Evolutionary conservation across 1,140 invertebrate species (phyloP).

Genomic region (Macrostomum lignano): DNA sequence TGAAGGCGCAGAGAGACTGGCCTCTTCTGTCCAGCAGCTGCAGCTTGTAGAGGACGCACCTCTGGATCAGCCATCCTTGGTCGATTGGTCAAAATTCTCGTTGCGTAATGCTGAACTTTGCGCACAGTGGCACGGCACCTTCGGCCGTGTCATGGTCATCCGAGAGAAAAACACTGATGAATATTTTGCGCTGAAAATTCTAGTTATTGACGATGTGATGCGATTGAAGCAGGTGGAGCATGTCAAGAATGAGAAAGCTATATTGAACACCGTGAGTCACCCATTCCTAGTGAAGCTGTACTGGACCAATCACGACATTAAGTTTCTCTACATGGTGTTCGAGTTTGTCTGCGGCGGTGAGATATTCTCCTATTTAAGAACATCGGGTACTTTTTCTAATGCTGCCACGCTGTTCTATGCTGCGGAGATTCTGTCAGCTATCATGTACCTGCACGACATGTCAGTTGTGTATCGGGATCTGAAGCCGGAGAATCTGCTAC

Average conservation of each 20-base stretch:
- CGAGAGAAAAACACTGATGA: conserved; percentile 42
- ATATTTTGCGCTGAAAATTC: conserved; percentile 61
- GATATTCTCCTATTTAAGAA: conserved; percentile 69
- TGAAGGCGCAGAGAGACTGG: too few relatives aligned
- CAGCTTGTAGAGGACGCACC: too few relatives aligned
- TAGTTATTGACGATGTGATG: conserved; percentile 64
- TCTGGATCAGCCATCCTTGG: too few relatives aligned
- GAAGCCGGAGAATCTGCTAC: conserved; percentile 72
- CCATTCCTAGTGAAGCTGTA: conserved; percentile 78
- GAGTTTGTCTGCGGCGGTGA: conserved; percentile 68
- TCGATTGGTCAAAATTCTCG: too few relatives aligned
- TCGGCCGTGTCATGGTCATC: conserved; percentile 58
- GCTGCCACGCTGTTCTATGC: conserved; percentile 67
- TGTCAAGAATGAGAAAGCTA: conserved; percentile 69
- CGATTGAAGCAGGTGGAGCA: conserved; percentile 61
- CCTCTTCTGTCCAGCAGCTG: too few relatives aligned
- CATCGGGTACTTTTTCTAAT: conserved; percentile 57
- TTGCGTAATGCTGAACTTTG: too few relatives aligned
- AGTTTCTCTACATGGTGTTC: conserved; percentile 60
- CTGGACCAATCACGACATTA: conserved; percentile 58
- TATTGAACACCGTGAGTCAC: conserved; percentile 49
- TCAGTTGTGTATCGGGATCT: conserved; percentile 40
- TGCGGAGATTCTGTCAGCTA: conserved; percentile 60
- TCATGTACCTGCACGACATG: conserved; percentile 75
- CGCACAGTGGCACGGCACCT: too few relatives aligned